Conservation (phyloP, 2,113 vertebrate species). For the Chamaetylas fuelleborni region DNA sequence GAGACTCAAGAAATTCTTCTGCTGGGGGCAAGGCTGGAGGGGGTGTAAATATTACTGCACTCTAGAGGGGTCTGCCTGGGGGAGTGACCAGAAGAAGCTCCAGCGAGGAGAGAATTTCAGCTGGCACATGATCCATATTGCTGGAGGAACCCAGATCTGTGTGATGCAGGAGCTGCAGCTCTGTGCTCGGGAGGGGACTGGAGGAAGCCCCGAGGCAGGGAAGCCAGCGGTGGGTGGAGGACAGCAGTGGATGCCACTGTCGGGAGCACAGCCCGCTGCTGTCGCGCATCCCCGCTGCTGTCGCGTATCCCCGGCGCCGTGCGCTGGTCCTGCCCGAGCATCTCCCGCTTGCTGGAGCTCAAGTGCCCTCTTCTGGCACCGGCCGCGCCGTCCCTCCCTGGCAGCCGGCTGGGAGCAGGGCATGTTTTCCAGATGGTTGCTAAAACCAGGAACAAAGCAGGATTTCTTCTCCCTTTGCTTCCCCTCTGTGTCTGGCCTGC, state of each 20-base stretch:
- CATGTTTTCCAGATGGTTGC: not conserved
- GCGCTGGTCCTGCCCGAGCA: not conserved
- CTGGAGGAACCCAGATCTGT: not conserved
- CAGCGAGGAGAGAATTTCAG: not conserved
- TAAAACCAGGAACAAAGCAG: slow-evolving; percentile 14
- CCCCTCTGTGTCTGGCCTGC: not conserved
- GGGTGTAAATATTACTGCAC: not conserved
- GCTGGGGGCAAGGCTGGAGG: not conserved
- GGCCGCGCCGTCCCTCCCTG: not conserved
- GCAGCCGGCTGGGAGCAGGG: not conserved
- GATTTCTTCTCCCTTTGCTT: not conserved
- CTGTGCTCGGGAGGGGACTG: not conserved
- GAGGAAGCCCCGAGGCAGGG: not conserved
- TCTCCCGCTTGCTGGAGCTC: slow-evolving; percentile 65
- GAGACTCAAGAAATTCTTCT: not conserved
- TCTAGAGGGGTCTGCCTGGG: not conserved
- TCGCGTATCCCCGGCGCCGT: not conserved
- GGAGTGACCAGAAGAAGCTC: not conserved
- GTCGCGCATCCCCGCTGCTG: no score
- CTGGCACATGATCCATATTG: not conserved
- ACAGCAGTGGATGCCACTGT: no score
- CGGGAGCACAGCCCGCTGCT: no score
- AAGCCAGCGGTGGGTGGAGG: no score
- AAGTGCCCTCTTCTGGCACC: slow-evolving; percentile 80
- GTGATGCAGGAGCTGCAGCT: not conserved